Percentiles rank a stretch among this genome's conserved stretches.
These are phyloP conservation scores for Larimichthys crocea DNA, from an alignment of 2,113 vertebrate species.

Conservation along the genomic window DNA sequence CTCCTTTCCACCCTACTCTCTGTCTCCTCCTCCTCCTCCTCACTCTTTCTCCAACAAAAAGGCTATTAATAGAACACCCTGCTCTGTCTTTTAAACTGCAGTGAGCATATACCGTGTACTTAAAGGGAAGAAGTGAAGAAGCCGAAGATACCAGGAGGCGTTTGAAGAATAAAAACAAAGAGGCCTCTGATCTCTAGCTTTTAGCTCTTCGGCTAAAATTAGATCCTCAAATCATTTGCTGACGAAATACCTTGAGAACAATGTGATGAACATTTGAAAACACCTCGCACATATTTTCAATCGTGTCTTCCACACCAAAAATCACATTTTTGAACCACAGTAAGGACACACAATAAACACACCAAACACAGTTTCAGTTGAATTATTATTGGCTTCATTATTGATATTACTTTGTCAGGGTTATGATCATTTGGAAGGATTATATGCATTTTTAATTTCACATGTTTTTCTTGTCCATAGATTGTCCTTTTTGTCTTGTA, in stretches of 20 bases:
- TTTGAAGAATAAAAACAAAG: slow-evolving; percentile 80
- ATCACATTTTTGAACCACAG: background rate
- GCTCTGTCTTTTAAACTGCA: slow-evolving; percentile 71
- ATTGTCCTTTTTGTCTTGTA: slow-evolving; percentile 84
- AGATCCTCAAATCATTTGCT: slow-evolving; percentile 58
- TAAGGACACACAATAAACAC: slow-evolving; percentile 67
- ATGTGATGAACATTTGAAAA: slow-evolving; percentile 28
- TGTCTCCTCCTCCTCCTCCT: slow-evolving; percentile 55
- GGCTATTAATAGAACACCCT: slow-evolving; percentile 79
- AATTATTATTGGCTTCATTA: slow-evolving; percentile 83
- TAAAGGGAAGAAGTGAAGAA: slow-evolving; percentile 58
- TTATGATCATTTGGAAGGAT: slow-evolving; percentile 80
- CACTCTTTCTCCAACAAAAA: slow-evolving; percentile 67
- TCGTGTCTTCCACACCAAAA: background rate
- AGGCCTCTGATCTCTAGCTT: slow-evolving; percentile 70
- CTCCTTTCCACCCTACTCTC: slow-evolving; percentile 46
- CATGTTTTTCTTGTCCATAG: slow-evolving; percentile 71
- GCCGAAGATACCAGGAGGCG: slow-evolving; percentile 71
- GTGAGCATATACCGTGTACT: slow-evolving; percentile 70
- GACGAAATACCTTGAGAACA: slow-evolving; percentile 38
- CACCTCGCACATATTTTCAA: background rate
- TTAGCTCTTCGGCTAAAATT: too few species aligned
- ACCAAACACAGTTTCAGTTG: slow-evolving; percentile 65
- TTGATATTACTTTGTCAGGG: slow-evolving; percentile 78
- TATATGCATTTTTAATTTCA: slow-evolving; percentile 73